These are phyloP conservation scores for Semotilus atromaculatus DNA, from an alignment of 2,797 vertebrate genomes.

Conservation along the genomic window DNA sequence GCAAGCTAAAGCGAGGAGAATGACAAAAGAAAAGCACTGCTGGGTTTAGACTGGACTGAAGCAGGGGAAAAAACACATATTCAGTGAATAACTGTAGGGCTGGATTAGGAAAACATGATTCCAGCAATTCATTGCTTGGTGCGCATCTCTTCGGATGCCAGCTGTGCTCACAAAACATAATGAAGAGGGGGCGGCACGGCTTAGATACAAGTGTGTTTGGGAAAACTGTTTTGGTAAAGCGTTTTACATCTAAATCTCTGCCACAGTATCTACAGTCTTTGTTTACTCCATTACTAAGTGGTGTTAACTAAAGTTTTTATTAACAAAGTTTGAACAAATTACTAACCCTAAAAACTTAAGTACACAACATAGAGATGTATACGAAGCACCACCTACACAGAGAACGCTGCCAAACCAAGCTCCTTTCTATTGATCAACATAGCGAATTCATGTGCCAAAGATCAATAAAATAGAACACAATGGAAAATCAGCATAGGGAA, in stretches of 20 bases:
- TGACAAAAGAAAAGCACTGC: slow-evolving; percentile 1
- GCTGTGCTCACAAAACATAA: background rate
- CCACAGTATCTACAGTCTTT: background rate
- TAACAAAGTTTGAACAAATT: background rate
- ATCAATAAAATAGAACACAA: background rate
- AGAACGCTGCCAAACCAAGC: background rate
- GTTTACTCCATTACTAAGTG: background rate
- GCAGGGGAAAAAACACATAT: background rate
- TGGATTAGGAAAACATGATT: slow-evolving; percentile 19
- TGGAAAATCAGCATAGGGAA: background rate
- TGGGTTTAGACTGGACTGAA: background rate
- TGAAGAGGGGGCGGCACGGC: background rate
- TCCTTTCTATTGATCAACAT: background rate
- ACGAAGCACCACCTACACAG: background rate
- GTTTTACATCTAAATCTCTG: background rate
- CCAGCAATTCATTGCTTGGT: background rate
- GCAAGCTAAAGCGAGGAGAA: slow-evolving; percentile 18
- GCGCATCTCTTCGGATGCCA: background rate
- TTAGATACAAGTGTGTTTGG: background rate
- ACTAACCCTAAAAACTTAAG: background rate
- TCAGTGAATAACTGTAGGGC: background rate
- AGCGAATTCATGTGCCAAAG: background rate
- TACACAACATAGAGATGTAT: background rate
- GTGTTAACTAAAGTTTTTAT: background rate
- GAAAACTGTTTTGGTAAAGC: slow-evolving; percentile 12